Evolutionary conservation across 2,888 invertebrate genomes (phyloP).

Genomic region (Megalurothrips usitatus): DNA sequence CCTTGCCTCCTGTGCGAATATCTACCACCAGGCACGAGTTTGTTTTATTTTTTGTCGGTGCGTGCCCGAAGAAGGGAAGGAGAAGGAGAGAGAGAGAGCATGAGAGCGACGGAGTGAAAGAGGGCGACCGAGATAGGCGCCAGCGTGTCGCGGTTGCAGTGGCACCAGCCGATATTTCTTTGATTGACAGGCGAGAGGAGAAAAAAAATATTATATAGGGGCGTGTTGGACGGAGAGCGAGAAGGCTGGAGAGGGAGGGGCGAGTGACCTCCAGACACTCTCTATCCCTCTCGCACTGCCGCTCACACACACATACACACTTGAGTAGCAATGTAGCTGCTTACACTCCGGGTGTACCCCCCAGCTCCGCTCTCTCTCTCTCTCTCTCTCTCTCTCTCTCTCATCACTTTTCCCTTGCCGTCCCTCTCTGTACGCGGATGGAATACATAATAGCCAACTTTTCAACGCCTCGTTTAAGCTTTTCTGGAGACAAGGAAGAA

Average conservation of each 20-base stretch:
- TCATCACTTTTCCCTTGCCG: neutral
- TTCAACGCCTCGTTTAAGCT: conserved; percentile 6
- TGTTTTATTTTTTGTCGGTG: no score
- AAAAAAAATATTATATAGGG: no score
- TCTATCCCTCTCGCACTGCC: neutral
- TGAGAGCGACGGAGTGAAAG: no score
- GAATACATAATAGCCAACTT: conserved; percentile 9
- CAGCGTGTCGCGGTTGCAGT: no score
- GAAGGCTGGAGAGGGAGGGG: neutral
- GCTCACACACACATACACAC: neutral
- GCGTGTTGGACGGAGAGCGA: no score
- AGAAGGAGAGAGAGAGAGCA: no score
- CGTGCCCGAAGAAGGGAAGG: no score
- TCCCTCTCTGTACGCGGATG: neutral
- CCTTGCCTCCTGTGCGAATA: no score
- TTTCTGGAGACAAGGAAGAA: neutral
- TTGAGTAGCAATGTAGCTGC: neutral
- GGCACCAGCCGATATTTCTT: no score
- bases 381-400: neutral
- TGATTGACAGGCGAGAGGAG: neutral
- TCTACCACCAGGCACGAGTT: no score
- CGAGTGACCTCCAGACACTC: neutral
- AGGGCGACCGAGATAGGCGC: no score
- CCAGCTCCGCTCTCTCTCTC: neutral
- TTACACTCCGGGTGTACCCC: neutral